Conservation (phyloP, 2,888 invertebrate genomes). For the Boloria euphrosyne region DNA sequence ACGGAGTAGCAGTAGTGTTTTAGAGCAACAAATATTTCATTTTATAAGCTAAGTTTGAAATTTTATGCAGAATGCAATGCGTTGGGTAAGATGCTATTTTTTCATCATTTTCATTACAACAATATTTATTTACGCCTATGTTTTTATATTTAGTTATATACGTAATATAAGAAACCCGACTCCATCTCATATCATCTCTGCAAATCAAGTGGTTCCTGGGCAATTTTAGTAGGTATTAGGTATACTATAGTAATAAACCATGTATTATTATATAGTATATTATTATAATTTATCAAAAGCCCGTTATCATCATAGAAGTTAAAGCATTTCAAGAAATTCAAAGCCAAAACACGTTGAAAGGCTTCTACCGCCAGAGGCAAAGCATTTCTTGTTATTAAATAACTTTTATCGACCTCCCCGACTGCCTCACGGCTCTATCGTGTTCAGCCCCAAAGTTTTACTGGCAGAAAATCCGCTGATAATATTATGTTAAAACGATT, state of each 20-base stretch:
- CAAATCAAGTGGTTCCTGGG: too few species aligned
- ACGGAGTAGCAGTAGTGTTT: background rate
- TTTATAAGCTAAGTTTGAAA: background rate
- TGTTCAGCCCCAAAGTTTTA: conserved; percentile 29
- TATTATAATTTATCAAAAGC: too few species aligned
- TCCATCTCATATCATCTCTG: too few species aligned
- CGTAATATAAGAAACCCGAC: too few species aligned
- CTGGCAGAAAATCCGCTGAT: conserved; percentile 25
- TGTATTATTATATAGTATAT: too few species aligned
- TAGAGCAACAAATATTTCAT: background rate
- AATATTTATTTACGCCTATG: too few species aligned
- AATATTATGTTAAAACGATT: conserved; percentile 28
- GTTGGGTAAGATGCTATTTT: background rate
- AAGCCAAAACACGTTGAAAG: conserved; percentile 36
- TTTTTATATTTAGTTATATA: too few species aligned
- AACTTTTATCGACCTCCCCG: conserved; percentile 72
- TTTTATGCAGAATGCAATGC: background rate
- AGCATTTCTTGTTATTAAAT: conserved; percentile 76
- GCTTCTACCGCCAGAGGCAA: conserved; percentile 46
- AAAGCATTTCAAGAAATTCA: background rate
- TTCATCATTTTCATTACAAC: background rate
- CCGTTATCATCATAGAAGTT: too few species aligned
- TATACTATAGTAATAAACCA: too few species aligned
- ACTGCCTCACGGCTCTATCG: conserved; percentile 40
- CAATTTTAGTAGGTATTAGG: too few species aligned